These are phyloP conservation scores for cattle (Bos taurus) DNA, from an alignment of 2,113 vertebrate genomes.

Conservation along the genomic window DNA sequence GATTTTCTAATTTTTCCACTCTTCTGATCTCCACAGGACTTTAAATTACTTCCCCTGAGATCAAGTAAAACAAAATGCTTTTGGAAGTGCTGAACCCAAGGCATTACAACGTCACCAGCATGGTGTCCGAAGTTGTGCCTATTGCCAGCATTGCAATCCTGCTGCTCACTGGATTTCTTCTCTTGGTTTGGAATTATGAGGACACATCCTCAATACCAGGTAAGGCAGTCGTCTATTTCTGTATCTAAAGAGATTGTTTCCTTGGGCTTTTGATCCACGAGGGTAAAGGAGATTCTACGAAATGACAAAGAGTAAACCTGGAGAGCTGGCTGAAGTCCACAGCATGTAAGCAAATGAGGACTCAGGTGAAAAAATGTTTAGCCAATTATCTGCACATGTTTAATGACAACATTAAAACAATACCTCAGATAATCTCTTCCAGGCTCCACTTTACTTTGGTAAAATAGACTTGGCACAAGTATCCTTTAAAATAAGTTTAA, in stretches of 20 bases:
- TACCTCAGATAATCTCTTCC: neutral
- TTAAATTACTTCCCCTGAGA: neutral
- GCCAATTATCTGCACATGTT: neutral
- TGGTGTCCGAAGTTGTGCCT: constrained; percentile 48
- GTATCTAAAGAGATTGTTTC: neutral
- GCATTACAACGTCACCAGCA: constrained; percentile 73
- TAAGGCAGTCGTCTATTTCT: constrained; percentile 59
- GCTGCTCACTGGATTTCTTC: constrained; percentile 82
- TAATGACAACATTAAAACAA: neutral
- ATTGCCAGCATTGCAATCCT: constrained; percentile 78
- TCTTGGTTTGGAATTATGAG: constrained; percentile 79
- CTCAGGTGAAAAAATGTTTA: neutral
- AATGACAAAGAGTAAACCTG: neutral
- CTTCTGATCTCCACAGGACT: constrained; percentile 36
- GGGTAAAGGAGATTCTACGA: neutral
- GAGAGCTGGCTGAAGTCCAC: neutral
- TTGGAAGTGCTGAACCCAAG: constrained; percentile 76
- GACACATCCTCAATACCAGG: constrained; percentile 86
- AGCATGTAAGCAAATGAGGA: neutral
- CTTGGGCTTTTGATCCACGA: neutral
- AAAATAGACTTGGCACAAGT: neutral
- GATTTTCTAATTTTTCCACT: neutral
- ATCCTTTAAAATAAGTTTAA: neutral
- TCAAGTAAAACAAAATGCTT: constrained; percentile 47
- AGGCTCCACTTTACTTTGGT: neutral